These are phyloP conservation scores for Colossoma macropomum DNA, from an alignment of 2,113 vertebrate species.

Conservation along the genomic window DNA sequence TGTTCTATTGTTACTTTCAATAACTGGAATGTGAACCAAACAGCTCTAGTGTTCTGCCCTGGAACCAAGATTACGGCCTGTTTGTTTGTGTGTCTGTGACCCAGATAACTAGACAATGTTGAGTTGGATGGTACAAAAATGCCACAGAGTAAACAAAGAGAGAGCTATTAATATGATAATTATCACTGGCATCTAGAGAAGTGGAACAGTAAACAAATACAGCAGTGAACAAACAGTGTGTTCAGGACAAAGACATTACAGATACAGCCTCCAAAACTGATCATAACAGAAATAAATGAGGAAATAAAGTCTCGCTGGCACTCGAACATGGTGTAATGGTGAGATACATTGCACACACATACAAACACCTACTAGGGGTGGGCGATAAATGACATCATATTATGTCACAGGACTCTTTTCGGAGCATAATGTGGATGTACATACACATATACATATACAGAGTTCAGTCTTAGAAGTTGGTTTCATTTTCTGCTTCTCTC, in stretches of 20 bases:
- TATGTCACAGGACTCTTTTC: too few species aligned
- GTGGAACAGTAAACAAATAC: constrained; percentile 16
- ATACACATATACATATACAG: too few species aligned
- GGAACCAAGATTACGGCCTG: constrained; percentile 9
- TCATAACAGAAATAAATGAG: neutral
- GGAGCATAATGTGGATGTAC: too few species aligned
- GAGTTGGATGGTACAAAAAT: constrained; percentile 37
- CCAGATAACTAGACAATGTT: constrained; percentile 62
- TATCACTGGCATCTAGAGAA: constrained; percentile 23
- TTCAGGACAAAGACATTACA: constrained; percentile 5
- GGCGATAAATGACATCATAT: neutral
- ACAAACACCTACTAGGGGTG: too few species aligned
- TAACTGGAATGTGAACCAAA: neutral
- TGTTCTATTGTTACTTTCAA: constrained; percentile 24
- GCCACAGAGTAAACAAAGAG: constrained; percentile 10
- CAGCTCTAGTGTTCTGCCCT: neutral
- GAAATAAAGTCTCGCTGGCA: neutral
- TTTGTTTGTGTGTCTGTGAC: constrained; percentile 13
- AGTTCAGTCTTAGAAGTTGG: too few species aligned
- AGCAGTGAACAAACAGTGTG: constrained; percentile 24
- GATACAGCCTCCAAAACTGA: neutral
- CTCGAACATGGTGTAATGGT: too few species aligned
- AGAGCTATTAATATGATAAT: constrained; percentile 28
- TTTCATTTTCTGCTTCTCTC: too few species aligned
- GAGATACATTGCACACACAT: too few species aligned